Evolutionary conservation across 2,113 vertebrate species (phyloP), one percentile per base, ranked within the genome.

Genomic region (Thinocorus orbignyianus): DNA sequence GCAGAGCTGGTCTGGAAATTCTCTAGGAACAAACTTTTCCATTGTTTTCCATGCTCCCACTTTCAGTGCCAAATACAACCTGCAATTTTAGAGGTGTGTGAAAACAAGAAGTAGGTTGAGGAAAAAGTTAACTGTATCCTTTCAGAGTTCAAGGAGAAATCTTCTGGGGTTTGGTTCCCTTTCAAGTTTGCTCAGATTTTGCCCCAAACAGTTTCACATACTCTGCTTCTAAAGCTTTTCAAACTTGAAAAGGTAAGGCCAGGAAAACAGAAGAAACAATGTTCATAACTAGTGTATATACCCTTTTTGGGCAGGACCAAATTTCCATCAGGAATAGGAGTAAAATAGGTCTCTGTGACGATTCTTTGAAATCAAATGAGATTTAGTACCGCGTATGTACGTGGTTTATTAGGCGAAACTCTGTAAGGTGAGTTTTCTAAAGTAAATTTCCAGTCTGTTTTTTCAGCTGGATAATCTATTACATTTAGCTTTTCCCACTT

Each of bases 381-480:
- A 95, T 92, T 95, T 97, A 91, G 81, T 96, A 85, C 66, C 78
- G 72, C 71, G 74, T 51, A 88, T 91, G 57, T 73, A 85, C 88
- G 86, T 48, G 68, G 96, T 98, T 98, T 98, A 97, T 97, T 97
- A 97, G 86, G 92, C 42, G 49, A 98, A 98, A 98, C 92, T 96
- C 95, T 97, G 79, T 97, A 98, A 98, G 97, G 84, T 98, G 97
- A 97, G 72, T 97, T 97, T 96, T 97, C 96, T 96, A 88, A 97
- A 97, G 84, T 89, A 98, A 96, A 97, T 97, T 97, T 97, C 91
- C 78, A 97, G 85, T 85, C 91, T 98, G 95, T 98, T 98, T 98
- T 97, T 97, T 97, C 97, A 98, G 97, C 97, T 98, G 98, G 92
- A 92, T 97, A 97, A 93, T 96, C 97, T 97, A 95, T 97, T 97